Conservation (phyloP, 2,888 invertebrate genomes). For the Sipunculus nudus region DNA sequence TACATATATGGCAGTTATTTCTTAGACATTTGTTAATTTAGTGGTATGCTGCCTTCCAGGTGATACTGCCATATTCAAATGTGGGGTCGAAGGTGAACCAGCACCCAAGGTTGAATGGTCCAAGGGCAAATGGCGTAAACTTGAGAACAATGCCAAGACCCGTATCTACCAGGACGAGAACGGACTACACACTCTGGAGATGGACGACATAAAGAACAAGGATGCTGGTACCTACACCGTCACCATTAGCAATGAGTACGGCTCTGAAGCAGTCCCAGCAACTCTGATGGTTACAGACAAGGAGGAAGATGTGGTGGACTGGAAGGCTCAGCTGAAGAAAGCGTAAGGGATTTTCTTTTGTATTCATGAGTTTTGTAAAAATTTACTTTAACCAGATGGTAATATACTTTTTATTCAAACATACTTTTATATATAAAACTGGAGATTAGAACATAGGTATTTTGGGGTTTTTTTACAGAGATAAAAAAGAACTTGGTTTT, state of each 20-base stretch:
- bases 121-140: conserved; percentile 64
- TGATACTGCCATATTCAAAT: conserved; percentile 59
- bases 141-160: conserved; percentile 53
- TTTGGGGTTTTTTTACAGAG: too few species aligned
- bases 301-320: conserved; percentile 62
- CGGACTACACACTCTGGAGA: conserved; percentile 58
- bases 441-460: too few species aligned
- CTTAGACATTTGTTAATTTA: too few species aligned
- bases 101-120: conserved; percentile 62
- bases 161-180: conserved; percentile 56
- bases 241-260: conserved; percentile 62
- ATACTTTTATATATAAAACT: too few species aligned
- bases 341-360: conserved; percentile 48
- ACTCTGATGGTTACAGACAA: conserved; percentile 65
- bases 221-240: conserved; percentile 66
- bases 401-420: background rate
- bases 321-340: conserved; percentile 62
- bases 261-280: conserved; percentile 57
- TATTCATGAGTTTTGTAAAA: conserved; percentile 1
- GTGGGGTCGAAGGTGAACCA: conserved; percentile 61
- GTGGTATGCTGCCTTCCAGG: too few species aligned
- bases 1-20: too few species aligned
- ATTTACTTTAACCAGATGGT: background rate
- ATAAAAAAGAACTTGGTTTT: too few species aligned
- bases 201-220: conserved; percentile 55